Base-by-base conservation (phyloP, 2,888 invertebrate genomes). In the Fragum whitleyi region DNA sequence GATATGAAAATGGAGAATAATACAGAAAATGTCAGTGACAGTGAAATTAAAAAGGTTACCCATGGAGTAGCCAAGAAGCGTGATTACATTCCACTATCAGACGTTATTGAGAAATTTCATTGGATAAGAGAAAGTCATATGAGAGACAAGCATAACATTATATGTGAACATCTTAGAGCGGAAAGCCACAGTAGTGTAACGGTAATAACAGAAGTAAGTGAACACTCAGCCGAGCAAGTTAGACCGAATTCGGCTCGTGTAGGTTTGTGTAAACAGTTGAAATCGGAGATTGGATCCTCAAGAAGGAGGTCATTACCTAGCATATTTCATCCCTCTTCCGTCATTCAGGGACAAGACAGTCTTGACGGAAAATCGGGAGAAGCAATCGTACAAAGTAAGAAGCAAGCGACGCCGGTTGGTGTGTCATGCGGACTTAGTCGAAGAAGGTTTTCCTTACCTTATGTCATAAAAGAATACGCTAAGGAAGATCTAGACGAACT, bases 21-120 rank as follows among this genome's bases (percentile, higher is more conserved):
- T 47, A 53, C 14, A 70, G 69, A 53, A 6, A 53, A 51, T 51
- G 69, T 28, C 16, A 70, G 69, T 51, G 69, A 70, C 26, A 53
- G 28, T 28, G 59, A 59, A 23, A 59, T 7, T 16, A 16, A 26
- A 59, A 28, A 23, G 14, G 59, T 59, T 59, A 16, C 6, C 11
- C 23, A 26, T 26, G 16, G 28, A 26, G 28, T 26, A 26, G 28
- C 6, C 3, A 32, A 19, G 19, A 62, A 36, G 16, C 29, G 32
- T 16, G 36, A 32, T 7, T n/a, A 32, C 23, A 21, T 62, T 14
- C 62, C 62, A 7, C 32, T 62, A 6, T 1, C 62, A 5, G 62
- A 62, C 19, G 32, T 62, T 36, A 62, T 62, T 19, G 62, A 62
- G 0, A 62, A 62, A 21, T 62, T 62, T 36, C 62, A 62, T 23